Evolutionary conservation across 2,888 invertebrate genomes (phyloP).

Genomic region (Rhagophthalmus giganteus): DNA sequence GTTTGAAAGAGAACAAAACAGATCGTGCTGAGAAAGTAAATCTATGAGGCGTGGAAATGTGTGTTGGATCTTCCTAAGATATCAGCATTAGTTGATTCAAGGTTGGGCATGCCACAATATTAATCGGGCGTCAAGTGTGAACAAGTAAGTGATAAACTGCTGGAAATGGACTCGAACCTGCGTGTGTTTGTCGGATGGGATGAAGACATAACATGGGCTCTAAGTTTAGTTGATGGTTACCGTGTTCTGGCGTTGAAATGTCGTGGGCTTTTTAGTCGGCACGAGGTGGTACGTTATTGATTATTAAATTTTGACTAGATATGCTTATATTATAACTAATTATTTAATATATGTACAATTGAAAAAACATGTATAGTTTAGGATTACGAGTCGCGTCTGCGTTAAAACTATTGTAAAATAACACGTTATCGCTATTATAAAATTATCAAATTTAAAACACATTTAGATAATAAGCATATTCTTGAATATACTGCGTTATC

Average conservation of each 20-base stretch:
- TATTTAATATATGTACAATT: too few relatives aligned
- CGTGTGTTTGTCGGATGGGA: slow-evolving; percentile 51
- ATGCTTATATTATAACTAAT: not conserved
- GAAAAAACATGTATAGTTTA: too few relatives aligned
- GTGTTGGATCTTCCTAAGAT: slow-evolving; percentile 38
- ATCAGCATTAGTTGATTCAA: slow-evolving; percentile 46
- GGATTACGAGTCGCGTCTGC: too few relatives aligned
- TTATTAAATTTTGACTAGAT: slow-evolving; percentile 4
- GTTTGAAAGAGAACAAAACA: slow-evolving; percentile 13
- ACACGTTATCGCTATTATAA: not conserved
- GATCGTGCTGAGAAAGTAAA: slow-evolving; percentile 17
- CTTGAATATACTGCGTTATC: too few relatives aligned
- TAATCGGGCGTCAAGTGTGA: slow-evolving; percentile 56
- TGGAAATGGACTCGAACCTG: slow-evolving; percentile 54
- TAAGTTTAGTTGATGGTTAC: slow-evolving; percentile 35
- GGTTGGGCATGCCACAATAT: slow-evolving; percentile 56
- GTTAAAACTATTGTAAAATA: too few relatives aligned
- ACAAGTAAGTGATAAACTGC: slow-evolving; percentile 57
- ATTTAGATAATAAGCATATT: too few relatives aligned
- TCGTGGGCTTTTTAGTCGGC: slow-evolving; percentile 19
- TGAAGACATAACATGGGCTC: slow-evolving; percentile 50
- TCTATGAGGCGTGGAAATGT: slow-evolving; percentile 23
- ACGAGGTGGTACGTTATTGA: slow-evolving; percentile 28
- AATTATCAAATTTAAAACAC: too few relatives aligned
- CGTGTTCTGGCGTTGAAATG: slow-evolving; percentile 29